These are phyloP conservation scores for Aphis craccivora DNA, from an alignment of 1,140 invertebrate species.

Conservation along the genomic window DNA sequence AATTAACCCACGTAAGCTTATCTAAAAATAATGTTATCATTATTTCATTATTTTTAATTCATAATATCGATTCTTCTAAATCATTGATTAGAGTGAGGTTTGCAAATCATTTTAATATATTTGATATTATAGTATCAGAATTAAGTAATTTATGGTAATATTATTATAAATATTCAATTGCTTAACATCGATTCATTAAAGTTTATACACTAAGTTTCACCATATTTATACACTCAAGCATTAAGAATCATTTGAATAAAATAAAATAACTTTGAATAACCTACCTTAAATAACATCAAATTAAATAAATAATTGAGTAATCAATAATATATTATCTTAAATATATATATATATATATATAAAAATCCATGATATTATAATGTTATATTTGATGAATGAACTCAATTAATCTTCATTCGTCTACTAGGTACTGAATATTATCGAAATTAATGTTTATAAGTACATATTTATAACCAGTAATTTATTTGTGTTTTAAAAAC, in stretches of 20 bases:
- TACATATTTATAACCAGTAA: background rate
- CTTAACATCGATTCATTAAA: background rate
- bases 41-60: too few species aligned
- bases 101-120: background rate
- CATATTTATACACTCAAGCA: background rate
- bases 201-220: background rate
- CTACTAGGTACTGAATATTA: background rate
- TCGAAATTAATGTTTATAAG: background rate
- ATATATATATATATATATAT: background rate
- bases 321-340: background rate
- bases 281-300: background rate
- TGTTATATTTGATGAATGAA: background rate
- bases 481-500: background rate
- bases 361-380: background rate
- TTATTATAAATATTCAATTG: conserved; percentile 14
- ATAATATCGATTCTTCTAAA: background rate
- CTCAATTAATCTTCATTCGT: background rate
- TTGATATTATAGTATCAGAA: background rate
- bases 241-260: background rate
- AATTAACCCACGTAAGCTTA: background rate
- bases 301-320: background rate
- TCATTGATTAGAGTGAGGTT: background rate
- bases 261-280: background rate
- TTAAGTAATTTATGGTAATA: conserved; percentile 13
- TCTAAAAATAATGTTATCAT: too few species aligned